A percentile compares a stretch with the other conserved stretches of the same genome.
Conservation (phyloP, 2,113 vertebrate genomes). For the Onychostruthus taczanowskii region DNA sequence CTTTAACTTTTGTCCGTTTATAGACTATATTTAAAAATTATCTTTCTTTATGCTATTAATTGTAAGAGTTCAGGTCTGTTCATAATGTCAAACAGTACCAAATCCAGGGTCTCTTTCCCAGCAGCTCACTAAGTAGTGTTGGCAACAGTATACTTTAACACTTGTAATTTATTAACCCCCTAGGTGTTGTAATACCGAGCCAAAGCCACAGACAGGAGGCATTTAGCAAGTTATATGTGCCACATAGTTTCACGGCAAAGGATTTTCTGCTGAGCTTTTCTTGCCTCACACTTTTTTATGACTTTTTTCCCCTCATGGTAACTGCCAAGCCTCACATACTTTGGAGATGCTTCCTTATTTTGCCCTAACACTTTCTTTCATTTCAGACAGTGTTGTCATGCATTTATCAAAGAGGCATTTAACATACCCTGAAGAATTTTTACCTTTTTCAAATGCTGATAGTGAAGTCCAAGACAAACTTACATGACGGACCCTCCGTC, state of each 20-base stretch:
- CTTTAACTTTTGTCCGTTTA: not conserved
- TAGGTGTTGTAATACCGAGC: not conserved
- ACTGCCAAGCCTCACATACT: not conserved
- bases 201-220: conserved; percentile 1
- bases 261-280: not conserved
- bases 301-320: not conserved
- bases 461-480: not conserved
- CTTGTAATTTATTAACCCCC: conserved; percentile 29
- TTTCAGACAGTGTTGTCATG: not conserved
- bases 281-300: not conserved
- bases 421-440: not conserved
- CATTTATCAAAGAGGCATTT: not conserved
- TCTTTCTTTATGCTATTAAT: not conserved
- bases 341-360: not conserved
- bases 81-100: not conserved
- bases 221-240: not conserved
- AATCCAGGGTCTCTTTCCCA: not conserved
- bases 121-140: not conserved
- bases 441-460: not conserved
- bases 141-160: not conserved
- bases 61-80: not conserved
- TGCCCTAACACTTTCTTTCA: not conserved
- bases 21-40: not conserved
- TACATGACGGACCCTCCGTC: not conserved
- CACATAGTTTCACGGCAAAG: not conserved